phyloP scores from a whole-genome alignment of 2,113 vertebrate genomes.

The Tyrannus savana region DNA sequence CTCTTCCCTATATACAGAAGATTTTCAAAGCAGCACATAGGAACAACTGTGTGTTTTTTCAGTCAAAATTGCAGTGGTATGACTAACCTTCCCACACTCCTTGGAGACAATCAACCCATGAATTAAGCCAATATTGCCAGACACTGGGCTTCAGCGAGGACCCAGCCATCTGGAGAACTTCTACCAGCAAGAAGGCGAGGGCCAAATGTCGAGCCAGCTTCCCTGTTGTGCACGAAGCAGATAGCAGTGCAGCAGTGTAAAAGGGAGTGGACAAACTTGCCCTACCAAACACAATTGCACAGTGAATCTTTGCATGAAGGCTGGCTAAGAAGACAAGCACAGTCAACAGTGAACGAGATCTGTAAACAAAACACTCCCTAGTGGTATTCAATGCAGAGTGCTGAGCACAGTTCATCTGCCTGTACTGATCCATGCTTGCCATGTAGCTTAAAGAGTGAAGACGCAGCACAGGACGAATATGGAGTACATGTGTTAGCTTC shows the following conservation, averaged over 20 bases:
- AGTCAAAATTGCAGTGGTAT: not conserved
- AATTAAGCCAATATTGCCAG: not conserved
- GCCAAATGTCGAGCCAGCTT: not conserved
- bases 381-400: conserved; percentile 18
- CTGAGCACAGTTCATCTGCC: not conserved
- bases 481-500: not conserved
- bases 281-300: not conserved
- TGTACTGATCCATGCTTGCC: conserved; percentile 56
- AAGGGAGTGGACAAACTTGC: not conserved
- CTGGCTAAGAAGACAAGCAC: conserved; percentile 15
- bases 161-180: not conserved
- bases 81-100: not conserved
- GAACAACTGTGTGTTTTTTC: not conserved
- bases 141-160: not conserved
- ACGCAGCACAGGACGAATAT: not conserved
- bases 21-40: not conserved
- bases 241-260: not conserved
- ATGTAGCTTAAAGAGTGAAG: not conserved
- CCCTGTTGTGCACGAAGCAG: rapidly evolving
- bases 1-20: not conserved
- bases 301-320: not conserved
- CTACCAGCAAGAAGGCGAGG: not conserved
- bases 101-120: not conserved
- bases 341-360: not conserved
- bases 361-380: conserved; percentile 69